Percentiles rank a stretch among this genome's conserved stretches.
These are phyloP conservation scores for Centrocercus urophasianus DNA, from an alignment of 2,113 vertebrate species.

Conservation along the genomic window DNA sequence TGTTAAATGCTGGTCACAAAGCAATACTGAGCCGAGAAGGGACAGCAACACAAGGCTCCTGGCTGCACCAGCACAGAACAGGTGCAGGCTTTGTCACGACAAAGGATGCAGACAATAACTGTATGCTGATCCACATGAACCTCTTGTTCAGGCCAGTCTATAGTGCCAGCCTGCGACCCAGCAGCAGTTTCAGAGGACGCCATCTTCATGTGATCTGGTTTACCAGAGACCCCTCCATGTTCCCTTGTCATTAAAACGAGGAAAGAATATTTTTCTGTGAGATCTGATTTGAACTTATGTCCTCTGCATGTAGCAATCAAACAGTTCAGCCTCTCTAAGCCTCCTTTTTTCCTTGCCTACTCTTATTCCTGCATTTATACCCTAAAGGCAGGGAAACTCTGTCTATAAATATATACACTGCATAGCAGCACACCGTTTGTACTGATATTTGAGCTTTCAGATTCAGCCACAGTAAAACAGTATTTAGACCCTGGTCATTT, in stretches of 20 bases:
- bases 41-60: not conserved
- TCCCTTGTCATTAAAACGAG: not conserved
- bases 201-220: not conserved
- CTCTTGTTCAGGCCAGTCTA: not conserved
- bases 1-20: slow-evolving; percentile 53
- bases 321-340: not conserved
- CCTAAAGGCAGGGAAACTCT: not conserved
- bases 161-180: not conserved
- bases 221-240: not conserved
- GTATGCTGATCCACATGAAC: not conserved
- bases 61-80: not conserved
- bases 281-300: not conserved
- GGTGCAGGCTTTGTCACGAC: not conserved
- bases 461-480: slow-evolving; percentile 35
- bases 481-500: slow-evolving; percentile 39
- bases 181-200: not conserved
- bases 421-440: not conserved
- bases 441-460: not conserved
- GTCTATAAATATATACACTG: not conserved
- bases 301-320: not conserved
- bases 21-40: not conserved
- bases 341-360: not conserved
- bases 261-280: not conserved
- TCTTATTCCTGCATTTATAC: not conserved
- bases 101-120: not conserved